Conservation (phyloP, 1,140 invertebrate species). For the Pissodes strobi region DNA sequence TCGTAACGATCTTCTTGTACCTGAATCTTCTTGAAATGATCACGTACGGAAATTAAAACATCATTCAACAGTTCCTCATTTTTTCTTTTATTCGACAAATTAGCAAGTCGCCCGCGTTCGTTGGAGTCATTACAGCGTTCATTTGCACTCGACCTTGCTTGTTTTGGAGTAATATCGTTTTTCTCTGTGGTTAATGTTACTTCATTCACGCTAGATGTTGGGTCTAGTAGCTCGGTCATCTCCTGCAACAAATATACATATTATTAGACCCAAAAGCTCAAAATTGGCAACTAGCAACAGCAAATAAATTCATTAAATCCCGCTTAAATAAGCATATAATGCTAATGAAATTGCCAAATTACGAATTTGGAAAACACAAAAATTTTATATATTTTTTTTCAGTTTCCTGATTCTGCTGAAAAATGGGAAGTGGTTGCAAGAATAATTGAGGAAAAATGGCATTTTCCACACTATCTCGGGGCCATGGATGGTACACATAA, state of each 20-base stretch:
- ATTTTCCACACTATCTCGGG: neutral
- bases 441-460: neutral
- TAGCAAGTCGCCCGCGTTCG: neutral
- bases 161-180: neutral
- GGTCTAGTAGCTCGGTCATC: neutral
- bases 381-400: too few species aligned
- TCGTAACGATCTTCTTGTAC: too few species aligned
- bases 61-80: neutral
- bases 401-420: too few species aligned
- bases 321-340: neutral
- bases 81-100: too few species aligned
- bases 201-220: neutral
- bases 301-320: neutral
- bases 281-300: neutral
- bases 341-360: neutral
- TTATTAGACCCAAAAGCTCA: neutral
- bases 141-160: neutral
- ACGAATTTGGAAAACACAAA: too few species aligned
- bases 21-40: too few species aligned
- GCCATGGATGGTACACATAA: constrained; percentile 5
- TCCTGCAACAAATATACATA: neutral
- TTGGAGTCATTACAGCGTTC: neutral
- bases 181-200: neutral
- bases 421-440: neutral
- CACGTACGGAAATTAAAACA: neutral